phyloP scores from a whole-genome alignment of 2,113 vertebrate genomes.

The Corydoras maculifer region DNA sequence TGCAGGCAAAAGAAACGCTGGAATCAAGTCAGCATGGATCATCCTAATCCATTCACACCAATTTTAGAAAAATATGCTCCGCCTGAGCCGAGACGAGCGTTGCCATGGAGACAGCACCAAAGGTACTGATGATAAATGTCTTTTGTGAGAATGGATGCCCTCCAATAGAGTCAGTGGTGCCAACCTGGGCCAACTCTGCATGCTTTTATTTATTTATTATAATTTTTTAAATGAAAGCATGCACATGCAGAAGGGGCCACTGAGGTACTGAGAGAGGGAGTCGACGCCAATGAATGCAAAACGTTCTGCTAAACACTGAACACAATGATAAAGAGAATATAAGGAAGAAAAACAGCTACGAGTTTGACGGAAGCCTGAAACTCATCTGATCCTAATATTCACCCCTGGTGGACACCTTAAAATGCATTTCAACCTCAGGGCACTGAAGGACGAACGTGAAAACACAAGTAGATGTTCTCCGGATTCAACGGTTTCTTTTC shows the following conservation, averaged over 20 bases:
- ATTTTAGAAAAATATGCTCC: neutral
- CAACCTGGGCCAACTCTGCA: slow-evolving; percentile 29
- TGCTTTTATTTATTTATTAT: neutral
- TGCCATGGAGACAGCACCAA: slow-evolving; percentile 29
- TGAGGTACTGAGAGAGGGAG: neutral
- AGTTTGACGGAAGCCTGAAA: too few species aligned
- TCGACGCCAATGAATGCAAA: too few species aligned
- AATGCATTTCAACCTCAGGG: too few species aligned
- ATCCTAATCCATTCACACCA: neutral
- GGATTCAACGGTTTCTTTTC: too few species aligned
- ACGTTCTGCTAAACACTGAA: too few species aligned
- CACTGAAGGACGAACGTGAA: too few species aligned
- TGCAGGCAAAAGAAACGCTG: neutral
- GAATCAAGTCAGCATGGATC: slow-evolving; percentile 1
- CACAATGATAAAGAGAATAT: too few species aligned
- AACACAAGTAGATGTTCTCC: too few species aligned
- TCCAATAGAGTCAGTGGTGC: slow-evolving; percentile 16
- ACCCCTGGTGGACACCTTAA: too few species aligned
- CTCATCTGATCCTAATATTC: too few species aligned
- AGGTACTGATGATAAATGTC: slow-evolving; percentile 34
- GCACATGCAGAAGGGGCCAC: neutral
- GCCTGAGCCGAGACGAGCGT: slow-evolving; percentile 10
- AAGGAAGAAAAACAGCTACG: too few species aligned
- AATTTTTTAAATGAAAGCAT: slow-evolving; percentile 7
- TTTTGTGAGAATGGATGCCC: slow-evolving; percentile 16